These are phyloP conservation scores for Operophtera brumata DNA, from an alignment of 2,888 invertebrate species.

Conservation along the genomic window DNA sequence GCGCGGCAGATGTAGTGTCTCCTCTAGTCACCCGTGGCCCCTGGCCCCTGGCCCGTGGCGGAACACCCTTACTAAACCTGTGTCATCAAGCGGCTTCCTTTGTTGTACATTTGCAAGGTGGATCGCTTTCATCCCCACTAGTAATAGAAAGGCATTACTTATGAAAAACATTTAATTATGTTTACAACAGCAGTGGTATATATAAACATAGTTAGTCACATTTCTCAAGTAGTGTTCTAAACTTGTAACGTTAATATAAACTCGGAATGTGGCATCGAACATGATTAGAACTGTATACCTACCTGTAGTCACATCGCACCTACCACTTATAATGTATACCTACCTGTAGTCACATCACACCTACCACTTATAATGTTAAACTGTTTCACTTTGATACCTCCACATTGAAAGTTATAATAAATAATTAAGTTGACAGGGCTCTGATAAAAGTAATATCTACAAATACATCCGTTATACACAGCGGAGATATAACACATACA, in stretches of 20 bases:
- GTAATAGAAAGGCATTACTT: constrained; percentile 10
- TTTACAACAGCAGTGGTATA: constrained; percentile 66
- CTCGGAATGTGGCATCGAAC: constrained; percentile 37
- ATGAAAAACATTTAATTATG: constrained; percentile 67
- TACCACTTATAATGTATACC: background rate
- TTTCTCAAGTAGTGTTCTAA: constrained; percentile 24
- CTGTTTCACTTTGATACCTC: background rate
- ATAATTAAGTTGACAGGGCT: background rate
- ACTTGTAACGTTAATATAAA: constrained; percentile 11
- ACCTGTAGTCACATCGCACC: constrained; percentile 5
- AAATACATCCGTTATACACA: background rate
- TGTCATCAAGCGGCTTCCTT: no score
- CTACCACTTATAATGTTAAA: constrained; percentile 1
- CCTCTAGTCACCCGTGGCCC: no score
- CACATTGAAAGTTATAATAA: background rate
- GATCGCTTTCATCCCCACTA: no score
- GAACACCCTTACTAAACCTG: no score
- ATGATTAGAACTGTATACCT: constrained; percentile 16
- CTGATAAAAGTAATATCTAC: background rate
- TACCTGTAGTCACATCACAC: constrained; percentile 6
- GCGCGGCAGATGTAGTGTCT: no score
- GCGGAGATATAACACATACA: background rate
- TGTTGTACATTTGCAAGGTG: no score
- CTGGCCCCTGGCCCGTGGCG: no score
- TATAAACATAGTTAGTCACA: constrained; percentile 36